These are phyloP conservation scores for Hermaeophaga mercurialis DNA, from an alignment of 2,888 invertebrate species.

Conservation along the genomic window DNA sequence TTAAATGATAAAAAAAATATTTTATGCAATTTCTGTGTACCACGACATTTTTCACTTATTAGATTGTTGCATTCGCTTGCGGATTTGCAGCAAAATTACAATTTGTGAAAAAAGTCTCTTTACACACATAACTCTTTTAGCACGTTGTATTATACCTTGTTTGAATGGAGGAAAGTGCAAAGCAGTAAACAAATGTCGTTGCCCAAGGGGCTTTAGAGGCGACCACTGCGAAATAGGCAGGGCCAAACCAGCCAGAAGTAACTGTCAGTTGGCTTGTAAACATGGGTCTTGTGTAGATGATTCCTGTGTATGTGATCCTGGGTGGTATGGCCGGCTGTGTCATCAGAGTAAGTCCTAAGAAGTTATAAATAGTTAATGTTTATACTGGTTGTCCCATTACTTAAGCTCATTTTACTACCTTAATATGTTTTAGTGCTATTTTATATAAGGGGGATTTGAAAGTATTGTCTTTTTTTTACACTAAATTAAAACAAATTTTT, in stretches of 20 bases:
- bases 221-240: constrained; percentile 91
- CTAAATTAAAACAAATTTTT: too few species aligned
- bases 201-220: constrained; percentile 82
- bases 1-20: too few species aligned
- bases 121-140: constrained; percentile 43
- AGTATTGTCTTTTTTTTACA: too few species aligned
- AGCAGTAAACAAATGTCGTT: constrained; percentile 88
- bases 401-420: not conserved
- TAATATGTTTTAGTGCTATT: too few species aligned
- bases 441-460: too few species aligned
- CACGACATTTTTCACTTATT: too few species aligned
- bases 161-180: constrained; percentile 88
- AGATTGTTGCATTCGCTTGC: too few species aligned
- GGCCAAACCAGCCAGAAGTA: constrained; percentile 68
- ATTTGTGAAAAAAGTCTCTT: too few species aligned
- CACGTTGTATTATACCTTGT: constrained; percentile 76
- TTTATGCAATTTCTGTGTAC: too few species aligned
- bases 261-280: constrained; percentile 75
- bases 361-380: not conserved
- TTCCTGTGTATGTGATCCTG: constrained; percentile 78
- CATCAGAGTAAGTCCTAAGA: constrained; percentile 70
- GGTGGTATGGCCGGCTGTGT: constrained; percentile 82
- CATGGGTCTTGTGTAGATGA: constrained; percentile 78
- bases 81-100: too few species aligned
- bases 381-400: not conserved